Evolutionary conservation across 2,888 invertebrate genomes (phyloP), one percentile per base, ranked within the genome.

Genomic region (Rhagonycha fulva): DNA sequence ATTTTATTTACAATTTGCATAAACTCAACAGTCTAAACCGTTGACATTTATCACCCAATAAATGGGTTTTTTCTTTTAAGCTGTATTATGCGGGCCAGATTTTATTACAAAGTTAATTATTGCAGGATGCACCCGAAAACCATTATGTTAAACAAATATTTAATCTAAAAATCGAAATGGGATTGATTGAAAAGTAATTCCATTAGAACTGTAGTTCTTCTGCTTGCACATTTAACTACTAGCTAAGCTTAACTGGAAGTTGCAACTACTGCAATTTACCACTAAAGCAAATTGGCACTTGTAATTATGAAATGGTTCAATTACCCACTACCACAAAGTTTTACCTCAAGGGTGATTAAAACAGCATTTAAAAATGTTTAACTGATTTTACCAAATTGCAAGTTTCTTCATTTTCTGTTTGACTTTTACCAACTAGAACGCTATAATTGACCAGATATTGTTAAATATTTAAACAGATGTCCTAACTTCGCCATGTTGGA

Each of bases 251-350:
- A 68, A 68, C 68, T 62, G 19, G 23, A 63, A 74, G 69, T 14
- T 74, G 74, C 74, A 74, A 74, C 69, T 26, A 63, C 61, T 70
- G 66, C 72, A 68, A 68, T 74, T 74, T 69, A 26, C 28, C 47
- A 47, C 47, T n/a, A 28, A 69, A 70, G 69, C 62, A 69, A 74
- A 74, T 74, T 62, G 74, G 68, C 32, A 62, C 63, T 68, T 66
- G 24, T 24, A 66, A 19, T 66, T 24, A 66, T 66, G 24, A 66
- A 66, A 66, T 7, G 63, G 63, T 66, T 66, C 63, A 66, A 66
- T 66, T 66, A 66, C 24, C 24, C 24, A 24, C 23, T 47, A 47
- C n/a, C n/a, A 47, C 47, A n/a, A 47, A 47, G n/a, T 47, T 47
- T 47, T n/a, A 47, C 7, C n/a, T n/a, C 7, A 47, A 47, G 47